These are phyloP conservation scores for Andrena haemorrhoa DNA, from an alignment of 2,888 invertebrate genomes.

Conservation along the genomic window DNA sequence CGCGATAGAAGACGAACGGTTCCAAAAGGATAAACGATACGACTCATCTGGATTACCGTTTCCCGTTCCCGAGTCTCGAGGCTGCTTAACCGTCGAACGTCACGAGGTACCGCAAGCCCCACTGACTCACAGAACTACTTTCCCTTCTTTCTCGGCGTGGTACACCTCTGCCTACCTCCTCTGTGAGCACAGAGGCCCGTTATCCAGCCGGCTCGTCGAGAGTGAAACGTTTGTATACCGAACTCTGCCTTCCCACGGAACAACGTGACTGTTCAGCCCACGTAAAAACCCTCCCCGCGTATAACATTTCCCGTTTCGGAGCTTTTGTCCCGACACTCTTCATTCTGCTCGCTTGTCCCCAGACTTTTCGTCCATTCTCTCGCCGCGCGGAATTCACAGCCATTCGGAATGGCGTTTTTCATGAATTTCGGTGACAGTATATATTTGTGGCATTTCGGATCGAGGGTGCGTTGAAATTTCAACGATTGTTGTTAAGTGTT, in stretches of 20 bases:
- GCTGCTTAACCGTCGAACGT: conserved; percentile 66
- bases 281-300: conserved; percentile 41
- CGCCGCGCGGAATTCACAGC: neutral
- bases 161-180: conserved; percentile 51
- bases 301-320: conserved; percentile 45
- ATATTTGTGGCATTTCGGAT: neutral
- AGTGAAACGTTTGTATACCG: conserved; percentile 75
- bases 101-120: conserved; percentile 81
- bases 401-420: neutral
- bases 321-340: conserved; percentile 25
- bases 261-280: conserved; percentile 46
- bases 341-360: neutral
- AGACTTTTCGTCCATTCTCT: neutral
- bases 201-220: conserved; percentile 79
- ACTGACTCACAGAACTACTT: conserved; percentile 85
- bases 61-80: conserved; percentile 50
- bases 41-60: conserved; percentile 65
- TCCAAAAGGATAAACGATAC: conserved; percentile 46
- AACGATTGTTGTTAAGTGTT: neutral
- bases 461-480: neutral
- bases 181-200: conserved; percentile 76
- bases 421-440: neutral
- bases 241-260: conserved; percentile 69
- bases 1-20: conserved; percentile 17
- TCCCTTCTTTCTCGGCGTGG: conserved; percentile 81